A percentile compares a stretch with the other conserved stretches of the same genome.
Evolutionary conservation across 2,888 invertebrate species (phyloP).

Genomic region (Agrochola macilenta): DNA sequence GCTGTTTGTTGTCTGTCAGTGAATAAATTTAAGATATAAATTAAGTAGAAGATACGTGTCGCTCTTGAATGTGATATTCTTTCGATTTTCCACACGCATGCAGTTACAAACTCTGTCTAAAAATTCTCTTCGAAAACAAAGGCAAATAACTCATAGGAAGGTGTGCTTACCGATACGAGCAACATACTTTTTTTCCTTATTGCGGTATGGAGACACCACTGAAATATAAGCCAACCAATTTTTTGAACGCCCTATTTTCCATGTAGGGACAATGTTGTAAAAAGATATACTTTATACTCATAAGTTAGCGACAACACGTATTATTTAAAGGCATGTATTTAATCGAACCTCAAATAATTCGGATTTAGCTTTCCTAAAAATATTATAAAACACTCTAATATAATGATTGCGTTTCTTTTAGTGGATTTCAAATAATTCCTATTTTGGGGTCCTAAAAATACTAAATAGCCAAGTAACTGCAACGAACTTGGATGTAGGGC

Average conservation of each 20-base stretch:
- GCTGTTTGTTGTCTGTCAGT: not conserved
- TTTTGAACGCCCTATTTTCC: slow-evolving; percentile 48
- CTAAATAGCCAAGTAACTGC: not conserved
- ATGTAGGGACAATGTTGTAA: slow-evolving; percentile 16
- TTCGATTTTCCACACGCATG: not conserved
- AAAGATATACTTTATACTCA: slow-evolving; percentile 22
- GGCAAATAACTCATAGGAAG: slow-evolving; percentile 45
- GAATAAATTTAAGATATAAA: not conserved
- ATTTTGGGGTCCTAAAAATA: no score
- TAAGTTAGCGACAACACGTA: not conserved
- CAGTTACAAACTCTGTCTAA: slow-evolving; percentile 4
- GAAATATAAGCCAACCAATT: slow-evolving; percentile 48
- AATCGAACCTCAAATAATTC: not conserved
- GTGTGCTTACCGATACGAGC: slow-evolving; percentile 42
- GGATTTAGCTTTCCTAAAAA: not conserved
- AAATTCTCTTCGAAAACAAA: slow-evolving; percentile 26
- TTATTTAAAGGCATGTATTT: slow-evolving; percentile 2
- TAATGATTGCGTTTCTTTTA: not conserved
- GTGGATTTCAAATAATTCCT: no score
- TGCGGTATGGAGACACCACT: slow-evolving; percentile 37
- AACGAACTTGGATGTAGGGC: not conserved
- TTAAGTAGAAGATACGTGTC: not conserved
- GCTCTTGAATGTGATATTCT: not conserved
- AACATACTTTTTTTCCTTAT: slow-evolving; percentile 51
- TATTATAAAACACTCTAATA: not conserved